phyloP scores from a whole-genome alignment of 2,113 vertebrate genomes.

The Galeopterus variegatus region DNA sequence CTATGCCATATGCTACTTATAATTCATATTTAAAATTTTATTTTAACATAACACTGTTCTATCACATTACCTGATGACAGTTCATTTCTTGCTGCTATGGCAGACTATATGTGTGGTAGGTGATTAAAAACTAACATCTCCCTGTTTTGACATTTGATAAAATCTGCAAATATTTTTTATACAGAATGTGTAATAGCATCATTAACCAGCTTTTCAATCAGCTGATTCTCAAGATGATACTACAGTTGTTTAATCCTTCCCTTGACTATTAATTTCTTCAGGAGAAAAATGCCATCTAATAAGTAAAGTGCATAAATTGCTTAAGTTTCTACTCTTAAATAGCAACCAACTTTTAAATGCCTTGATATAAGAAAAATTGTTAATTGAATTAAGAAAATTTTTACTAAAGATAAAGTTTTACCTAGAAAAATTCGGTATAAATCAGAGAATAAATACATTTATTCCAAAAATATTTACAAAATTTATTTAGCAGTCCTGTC shows the following conservation, averaged over 20 bases:
- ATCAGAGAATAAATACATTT: constrained; percentile 64
- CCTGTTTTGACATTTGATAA: constrained; percentile 71
- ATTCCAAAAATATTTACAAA: constrained; percentile 68
- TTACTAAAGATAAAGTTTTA: constrained; percentile 21
- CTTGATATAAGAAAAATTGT: neutral
- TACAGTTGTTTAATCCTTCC: neutral
- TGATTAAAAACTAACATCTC: constrained; percentile 66
- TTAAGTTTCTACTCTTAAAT: constrained; percentile 51
- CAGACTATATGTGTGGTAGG: neutral
- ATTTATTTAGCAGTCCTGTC: neutral
- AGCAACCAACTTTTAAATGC: neutral
- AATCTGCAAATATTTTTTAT: constrained; percentile 69
- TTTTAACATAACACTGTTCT: constrained; percentile 4
- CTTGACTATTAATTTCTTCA: constrained; percentile 30
- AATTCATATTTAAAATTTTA: constrained; percentile 41
- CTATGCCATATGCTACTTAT: neutral
- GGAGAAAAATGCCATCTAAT: constrained; percentile 13
- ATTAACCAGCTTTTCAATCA: constrained; percentile 71
- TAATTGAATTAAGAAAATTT: constrained; percentile 2
- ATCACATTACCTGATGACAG: constrained; percentile 44
- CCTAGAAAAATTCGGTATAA: neutral
- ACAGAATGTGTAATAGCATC: constrained; percentile 51
- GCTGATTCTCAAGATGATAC: constrained; percentile 60
- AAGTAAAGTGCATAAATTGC: neutral
- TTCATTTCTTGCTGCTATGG: constrained; percentile 35